phyloP scores from a whole-genome alignment of 2,797 vertebrate species.

The Ctenosaura bakeri region DNA sequence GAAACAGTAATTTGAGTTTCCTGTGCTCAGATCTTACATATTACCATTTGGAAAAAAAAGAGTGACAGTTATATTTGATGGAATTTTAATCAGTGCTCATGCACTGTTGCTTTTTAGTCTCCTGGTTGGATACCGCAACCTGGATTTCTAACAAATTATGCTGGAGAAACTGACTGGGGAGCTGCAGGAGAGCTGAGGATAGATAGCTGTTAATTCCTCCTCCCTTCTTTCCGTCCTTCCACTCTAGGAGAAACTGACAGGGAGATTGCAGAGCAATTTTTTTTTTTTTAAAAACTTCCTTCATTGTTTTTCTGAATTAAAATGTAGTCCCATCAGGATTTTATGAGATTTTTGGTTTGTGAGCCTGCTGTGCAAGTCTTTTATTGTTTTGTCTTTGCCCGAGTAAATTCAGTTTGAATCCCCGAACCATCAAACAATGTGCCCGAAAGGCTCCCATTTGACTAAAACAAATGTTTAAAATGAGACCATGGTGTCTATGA shows the following conservation, averaged over 20 bases:
- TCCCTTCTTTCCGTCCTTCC: background rate
- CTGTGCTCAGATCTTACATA: background rate
- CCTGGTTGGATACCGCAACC: background rate
- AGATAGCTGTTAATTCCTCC: background rate
- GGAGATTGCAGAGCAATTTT: background rate
- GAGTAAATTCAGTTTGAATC: background rate
- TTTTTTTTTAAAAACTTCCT: background rate
- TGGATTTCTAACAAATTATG: background rate
- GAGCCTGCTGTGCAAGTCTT: slow-evolving; percentile 33
- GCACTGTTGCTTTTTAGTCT: background rate
- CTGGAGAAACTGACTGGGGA: background rate
- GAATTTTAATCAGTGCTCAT: slow-evolving; percentile 1
- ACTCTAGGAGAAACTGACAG: background rate
- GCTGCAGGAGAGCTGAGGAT: background rate
- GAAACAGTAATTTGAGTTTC: background rate
- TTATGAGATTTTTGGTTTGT: slow-evolving; percentile 38
- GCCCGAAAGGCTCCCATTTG: background rate
- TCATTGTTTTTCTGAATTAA: background rate
- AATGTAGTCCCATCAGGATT: background rate
- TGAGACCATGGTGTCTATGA: background rate
- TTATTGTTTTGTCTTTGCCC: background rate
- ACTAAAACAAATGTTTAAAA: background rate
- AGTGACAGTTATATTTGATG: background rate
- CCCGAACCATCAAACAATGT: background rate
- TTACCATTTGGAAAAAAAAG: slow-evolving; percentile 9